These are phyloP conservation scores for Neosilurus mollespiculum DNA, from an alignment of 2,797 vertebrate species.

Conservation along the genomic window DNA sequence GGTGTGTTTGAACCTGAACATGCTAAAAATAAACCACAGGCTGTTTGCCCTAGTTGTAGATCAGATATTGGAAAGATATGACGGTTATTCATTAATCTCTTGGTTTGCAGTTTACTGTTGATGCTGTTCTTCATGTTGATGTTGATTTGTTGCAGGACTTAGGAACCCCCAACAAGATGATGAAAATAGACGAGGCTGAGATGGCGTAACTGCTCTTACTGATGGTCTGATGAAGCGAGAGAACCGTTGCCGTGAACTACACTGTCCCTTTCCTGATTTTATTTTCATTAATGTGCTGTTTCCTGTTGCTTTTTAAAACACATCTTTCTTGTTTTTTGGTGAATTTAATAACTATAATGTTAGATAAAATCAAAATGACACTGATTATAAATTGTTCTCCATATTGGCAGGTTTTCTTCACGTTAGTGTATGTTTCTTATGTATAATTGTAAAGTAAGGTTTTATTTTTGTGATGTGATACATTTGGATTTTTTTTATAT, in stretches of 20 bases:
- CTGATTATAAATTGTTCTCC: not conserved
- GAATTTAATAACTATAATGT: conserved; percentile 3
- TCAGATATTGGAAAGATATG: not conserved
- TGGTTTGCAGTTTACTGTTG: too few species aligned
- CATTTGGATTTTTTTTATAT: conserved; percentile 19
- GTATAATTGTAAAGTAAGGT: conserved; percentile 29
- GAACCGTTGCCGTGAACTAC: not conserved
- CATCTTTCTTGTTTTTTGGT: not conserved
- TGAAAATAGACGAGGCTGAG: conserved; percentile 73
- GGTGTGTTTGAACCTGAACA: conserved; percentile 5
- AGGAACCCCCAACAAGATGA: conserved; percentile 78
- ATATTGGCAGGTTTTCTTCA: not conserved
- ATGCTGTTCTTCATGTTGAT: not conserved
- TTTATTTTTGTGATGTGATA: conserved; percentile 30
- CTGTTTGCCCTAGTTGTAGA: not conserved
- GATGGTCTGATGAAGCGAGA: not conserved
- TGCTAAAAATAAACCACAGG: too few species aligned
- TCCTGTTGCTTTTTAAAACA: not conserved
- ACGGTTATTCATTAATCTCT: not conserved
- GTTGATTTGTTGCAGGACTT: conserved; percentile 63
- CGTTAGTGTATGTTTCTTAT: not conserved
- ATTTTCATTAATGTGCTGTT: not conserved
- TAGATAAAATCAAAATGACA: conserved; percentile 6
- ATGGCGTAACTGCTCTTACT: conserved; percentile 55
- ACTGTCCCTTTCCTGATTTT: conserved; percentile 22